Conservation (phyloP, 2,888 invertebrate species). For the Aquatica leii region DNA sequence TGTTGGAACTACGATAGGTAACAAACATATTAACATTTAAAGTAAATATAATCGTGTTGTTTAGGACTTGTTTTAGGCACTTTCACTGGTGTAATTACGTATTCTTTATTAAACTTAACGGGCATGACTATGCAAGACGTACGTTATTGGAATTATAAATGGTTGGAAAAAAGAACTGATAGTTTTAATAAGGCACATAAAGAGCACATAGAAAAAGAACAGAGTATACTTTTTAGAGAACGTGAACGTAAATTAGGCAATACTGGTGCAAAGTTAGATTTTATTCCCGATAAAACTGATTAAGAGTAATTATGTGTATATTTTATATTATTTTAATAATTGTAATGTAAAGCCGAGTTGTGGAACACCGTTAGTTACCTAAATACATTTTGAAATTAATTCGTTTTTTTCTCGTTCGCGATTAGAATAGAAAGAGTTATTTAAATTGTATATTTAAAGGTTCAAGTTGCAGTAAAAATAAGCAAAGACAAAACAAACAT, state of each 20-base stretch:
- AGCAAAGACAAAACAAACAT: background rate
- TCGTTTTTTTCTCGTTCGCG: too few species aligned
- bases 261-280: background rate
- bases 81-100: constrained; percentile 66
- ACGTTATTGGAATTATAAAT: constrained; percentile 67
- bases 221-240: constrained; percentile 38
- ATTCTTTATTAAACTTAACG: constrained; percentile 65
- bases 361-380: background rate
- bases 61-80: constrained; percentile 69
- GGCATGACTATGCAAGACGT: constrained; percentile 73
- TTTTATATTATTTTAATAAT: constrained; percentile 3
- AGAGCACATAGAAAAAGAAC: constrained; percentile 49
- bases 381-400: too few species aligned
- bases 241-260: constrained; percentile 40
- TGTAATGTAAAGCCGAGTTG: too few species aligned
- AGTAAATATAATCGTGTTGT: background rate
- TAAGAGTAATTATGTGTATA: constrained; percentile 8
- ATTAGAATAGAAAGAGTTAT: too few species aligned
- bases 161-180: constrained; percentile 58
- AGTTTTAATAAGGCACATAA: constrained; percentile 52
- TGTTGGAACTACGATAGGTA: constrained; percentile 74
- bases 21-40: background rate
- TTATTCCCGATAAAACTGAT: constrained; percentile 18
- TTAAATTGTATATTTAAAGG: too few species aligned
- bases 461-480: too few species aligned